Evolutionary conservation across 1,140 invertebrate species (phyloP), one percentile per base, ranked within the genome.

Genomic region (Campoletis sonorensis): DNA sequence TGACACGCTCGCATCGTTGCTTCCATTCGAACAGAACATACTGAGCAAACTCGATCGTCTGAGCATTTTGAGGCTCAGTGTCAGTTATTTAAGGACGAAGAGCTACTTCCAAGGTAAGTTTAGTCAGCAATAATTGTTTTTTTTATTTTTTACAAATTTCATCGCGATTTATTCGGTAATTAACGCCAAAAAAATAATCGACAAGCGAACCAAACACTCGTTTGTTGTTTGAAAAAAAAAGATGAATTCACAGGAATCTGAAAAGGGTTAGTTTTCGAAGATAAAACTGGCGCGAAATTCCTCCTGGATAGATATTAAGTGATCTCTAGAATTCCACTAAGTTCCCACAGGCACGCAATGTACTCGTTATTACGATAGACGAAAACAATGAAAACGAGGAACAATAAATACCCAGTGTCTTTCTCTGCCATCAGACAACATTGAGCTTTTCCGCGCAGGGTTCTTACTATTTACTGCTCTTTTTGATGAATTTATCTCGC

Each of bases 1-100:
- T 89, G 99, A 99, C 93, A 98, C 98, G 54, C 92, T 99, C 85
- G 99, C 99, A n/a, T 98, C 96, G 80, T 94, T 99, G 70, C 94
- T 99, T 87, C 99, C 99, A 83, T 99, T 99, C 93, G 98, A 99
- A 92, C 97, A 99, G 92, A 98, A 98, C 91, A 98, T 99, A 88
- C 95, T 99, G 71, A 98, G 97, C 89, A 99, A 99, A 93, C 93
- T 99, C 87, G 99, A 99, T 93, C 95, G 99, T 87, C 95, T 99
- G 27, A 99, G 98, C 88, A 99, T 99, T 86, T 94, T 99, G 79
- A 94, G 99, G 87, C 95, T 99, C 78, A 98, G 98, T 75, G 99
- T 99, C 91, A 98, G 97, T 92, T 99, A 99, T 92, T 95, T 99
- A 83, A 94, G 98, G 83, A 99, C 98, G 86, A 99, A 99, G 94